Evolutionary conservation across 1,140 invertebrate species (phyloP).

Genomic region (Myzus persicae): DNA sequence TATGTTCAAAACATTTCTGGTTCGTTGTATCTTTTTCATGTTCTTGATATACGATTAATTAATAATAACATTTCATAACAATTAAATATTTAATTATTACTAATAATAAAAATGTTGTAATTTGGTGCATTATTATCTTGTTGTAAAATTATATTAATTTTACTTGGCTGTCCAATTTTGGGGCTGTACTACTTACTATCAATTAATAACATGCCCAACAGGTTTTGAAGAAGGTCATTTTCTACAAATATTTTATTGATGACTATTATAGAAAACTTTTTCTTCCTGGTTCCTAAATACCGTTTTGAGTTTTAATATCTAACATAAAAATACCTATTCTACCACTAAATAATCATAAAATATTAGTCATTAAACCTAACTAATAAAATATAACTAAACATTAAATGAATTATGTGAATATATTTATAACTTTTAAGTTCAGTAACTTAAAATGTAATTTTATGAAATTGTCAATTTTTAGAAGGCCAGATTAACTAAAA

Average conservation of each 20-base stretch:
- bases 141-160: constrained; percentile 23
- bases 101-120: neutral
- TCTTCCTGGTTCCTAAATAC: neutral
- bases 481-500: neutral
- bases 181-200: neutral
- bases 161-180: neutral
- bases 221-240: constrained; percentile 41
- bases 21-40: neutral
- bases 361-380: neutral
- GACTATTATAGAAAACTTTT: neutral
- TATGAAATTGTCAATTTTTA: too few species aligned
- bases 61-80: neutral
- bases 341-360: too few species aligned
- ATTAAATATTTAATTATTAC: constrained; percentile 11
- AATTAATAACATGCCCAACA: constrained; percentile 4
- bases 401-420: neutral
- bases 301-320: neutral
- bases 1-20: neutral
- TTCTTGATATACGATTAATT: neutral
- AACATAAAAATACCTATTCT: neutral
- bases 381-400: neutral
- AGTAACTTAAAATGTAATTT: neutral
- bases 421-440: neutral
- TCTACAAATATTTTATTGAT: neutral
- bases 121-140: neutral